Percentiles rank a stretch among this genome's conserved stretches.
phyloP scores from a whole-genome alignment of 2,797 vertebrate genomes.

The Luscinia luscinia region DNA sequence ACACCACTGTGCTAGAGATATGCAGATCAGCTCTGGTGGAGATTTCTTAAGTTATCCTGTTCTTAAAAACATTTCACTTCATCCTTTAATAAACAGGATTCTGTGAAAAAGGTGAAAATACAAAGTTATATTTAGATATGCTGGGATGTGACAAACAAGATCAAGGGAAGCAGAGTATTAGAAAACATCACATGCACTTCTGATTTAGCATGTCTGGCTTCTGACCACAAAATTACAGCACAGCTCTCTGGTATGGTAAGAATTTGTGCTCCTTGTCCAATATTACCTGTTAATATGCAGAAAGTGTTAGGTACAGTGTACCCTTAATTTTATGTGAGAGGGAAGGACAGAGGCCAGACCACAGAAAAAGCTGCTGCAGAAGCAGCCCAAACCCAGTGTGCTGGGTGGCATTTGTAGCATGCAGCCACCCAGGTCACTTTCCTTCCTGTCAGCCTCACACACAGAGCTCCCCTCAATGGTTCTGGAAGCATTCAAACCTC shows the following conservation, averaged over 20 bases:
- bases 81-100: neutral
- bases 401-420: neutral
- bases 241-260: neutral
- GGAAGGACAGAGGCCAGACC: neutral
- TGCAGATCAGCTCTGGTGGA: accelerated
- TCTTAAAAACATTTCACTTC: neutral
- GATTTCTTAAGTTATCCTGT: neutral
- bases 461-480: neutral
- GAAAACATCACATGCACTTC: constrained; percentile 2
- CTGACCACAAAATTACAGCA: constrained; percentile 9
- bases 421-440: neutral
- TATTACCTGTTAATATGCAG: neutral
- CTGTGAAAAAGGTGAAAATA: neutral
- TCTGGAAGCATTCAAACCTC: neutral
- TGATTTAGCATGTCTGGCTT: neutral
- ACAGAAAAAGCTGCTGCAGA: neutral
- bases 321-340: neutral
- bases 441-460: neutral
- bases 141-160: neutral
- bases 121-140: neutral
- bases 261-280: neutral
- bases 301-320: neutral
- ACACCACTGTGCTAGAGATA: neutral
- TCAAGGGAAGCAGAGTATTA: neutral
- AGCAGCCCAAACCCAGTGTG: neutral